These are phyloP conservation scores for Prunella himalayana DNA, from an alignment of 2,113 vertebrate species.

Conservation along the genomic window DNA sequence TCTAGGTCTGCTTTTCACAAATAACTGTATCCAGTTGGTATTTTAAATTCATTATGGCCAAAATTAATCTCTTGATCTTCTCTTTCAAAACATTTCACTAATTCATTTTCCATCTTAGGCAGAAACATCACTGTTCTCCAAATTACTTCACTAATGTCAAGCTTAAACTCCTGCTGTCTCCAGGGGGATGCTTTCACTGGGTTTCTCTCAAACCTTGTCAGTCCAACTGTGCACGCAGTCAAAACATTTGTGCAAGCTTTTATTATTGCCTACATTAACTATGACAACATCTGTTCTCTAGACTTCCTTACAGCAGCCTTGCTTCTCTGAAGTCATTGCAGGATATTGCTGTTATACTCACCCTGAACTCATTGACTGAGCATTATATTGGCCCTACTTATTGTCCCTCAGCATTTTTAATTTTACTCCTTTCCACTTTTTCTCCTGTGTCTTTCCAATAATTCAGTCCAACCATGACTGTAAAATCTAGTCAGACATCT, in stretches of 20 bases:
- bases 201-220: conserved; percentile 4
- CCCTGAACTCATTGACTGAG: neutral
- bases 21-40: neutral
- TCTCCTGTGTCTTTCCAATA: neutral
- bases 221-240: neutral
- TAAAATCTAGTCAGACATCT: neutral
- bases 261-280: neutral
- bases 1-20: neutral
- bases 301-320: neutral
- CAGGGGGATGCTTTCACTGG: neutral
- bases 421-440: neutral
- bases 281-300: neutral
- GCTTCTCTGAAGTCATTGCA: neutral
- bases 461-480: neutral
- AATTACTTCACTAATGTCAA: neutral
- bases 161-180: neutral
- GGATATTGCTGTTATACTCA: neutral
- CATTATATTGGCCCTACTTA: neutral
- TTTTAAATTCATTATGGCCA: neutral
- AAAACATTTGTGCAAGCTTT: conserved; percentile 15
- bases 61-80: neutral
- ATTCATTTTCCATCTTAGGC: neutral
- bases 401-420: neutral
- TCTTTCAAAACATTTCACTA: neutral
- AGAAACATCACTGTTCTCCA: neutral